These are phyloP conservation scores for Xyliphius kryptos DNA, from an alignment of 2,113 vertebrate species.

Conservation along the genomic window DNA sequence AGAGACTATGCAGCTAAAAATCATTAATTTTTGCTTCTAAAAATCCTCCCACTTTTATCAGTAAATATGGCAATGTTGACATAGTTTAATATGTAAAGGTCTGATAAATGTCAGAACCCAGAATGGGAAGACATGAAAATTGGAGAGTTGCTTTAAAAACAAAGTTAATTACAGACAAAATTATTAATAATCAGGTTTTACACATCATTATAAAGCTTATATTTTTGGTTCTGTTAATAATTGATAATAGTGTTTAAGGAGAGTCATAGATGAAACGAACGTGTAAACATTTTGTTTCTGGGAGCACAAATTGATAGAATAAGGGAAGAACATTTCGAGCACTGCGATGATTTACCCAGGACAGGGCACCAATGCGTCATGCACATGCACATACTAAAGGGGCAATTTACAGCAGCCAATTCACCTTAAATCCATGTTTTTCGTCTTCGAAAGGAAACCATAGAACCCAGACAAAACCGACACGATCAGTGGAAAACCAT, in stretches of 20 bases:
- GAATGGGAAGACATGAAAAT: slow-evolving; percentile 11
- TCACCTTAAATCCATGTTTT: no score
- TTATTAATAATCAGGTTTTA: slow-evolving; percentile 5
- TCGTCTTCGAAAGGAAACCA: no score
- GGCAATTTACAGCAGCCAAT: no score
- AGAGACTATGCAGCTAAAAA: slow-evolving; percentile 1
- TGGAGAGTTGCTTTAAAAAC: not conserved
- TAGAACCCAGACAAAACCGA: no score
- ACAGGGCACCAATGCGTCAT: no score
- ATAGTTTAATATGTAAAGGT: slow-evolving; percentile 21
- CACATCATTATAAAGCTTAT: no score
- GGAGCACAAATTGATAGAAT: not conserved
- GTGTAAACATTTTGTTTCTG: slow-evolving; percentile 22
- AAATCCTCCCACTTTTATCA: slow-evolving; percentile 8
- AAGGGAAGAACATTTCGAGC: no score
- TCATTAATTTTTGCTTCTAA: not conserved
- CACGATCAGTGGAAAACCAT: no score
- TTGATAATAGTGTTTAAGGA: slow-evolving; percentile 19
- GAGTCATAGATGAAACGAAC: slow-evolving; percentile 32
- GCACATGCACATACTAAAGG: no score
- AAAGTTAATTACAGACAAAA: slow-evolving; percentile 29
- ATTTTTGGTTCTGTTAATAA: no score
- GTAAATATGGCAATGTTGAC: slow-evolving; percentile 9
- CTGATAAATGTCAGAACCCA: slow-evolving; percentile 24
- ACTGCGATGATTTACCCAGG: no score